Base-by-base conservation (phyloP, 1,140 invertebrate genomes). In the Diorhabda sublineata region DNA sequence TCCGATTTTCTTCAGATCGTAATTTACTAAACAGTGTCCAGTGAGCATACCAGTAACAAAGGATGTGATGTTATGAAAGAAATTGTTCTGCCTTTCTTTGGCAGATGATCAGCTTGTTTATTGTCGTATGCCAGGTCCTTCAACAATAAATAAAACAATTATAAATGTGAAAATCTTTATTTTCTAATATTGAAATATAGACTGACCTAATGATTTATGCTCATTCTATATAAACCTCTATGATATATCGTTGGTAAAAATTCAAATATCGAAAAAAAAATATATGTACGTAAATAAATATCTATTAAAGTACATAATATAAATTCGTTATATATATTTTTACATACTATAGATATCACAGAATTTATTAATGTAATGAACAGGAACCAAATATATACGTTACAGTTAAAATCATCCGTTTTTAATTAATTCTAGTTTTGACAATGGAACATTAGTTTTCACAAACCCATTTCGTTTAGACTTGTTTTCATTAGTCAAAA, bases 241-340 rank as follows among this genome's bases (percentile, higher is more conserved):
- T 52, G 3, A 52, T 52, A 52, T 8, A 52, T 52, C 47, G n/a
- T 52, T 52, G 47, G 47, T 52, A 52, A 4, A 52, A 52, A 52
- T 6, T 52, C 47, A 8, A 52, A 8, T n/a, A 52, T 52, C 2
- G n/a, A 52, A 52, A 52, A 52, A 52, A 26, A 52, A 52, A 6
- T 4, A 52, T 52, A n/a, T 52, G 47, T 52, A 52, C 47, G 47
- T 6, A 26, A 26, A 26, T 26, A 26, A 26, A 52, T n/a, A 52
- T 52, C 47, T 8, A 52, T n/a, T 52, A 52, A 52, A 52, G 47
- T 52, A 52, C 47, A 52, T n/a, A 52, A 52, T 52, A 52, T 52
- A 52, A 52, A 52, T 52, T 52, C 47, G 47, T 8, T 52, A 52
- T 52, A 52, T 52, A 52, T 52, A 52, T 2, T 52, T 52, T 8